These are phyloP conservation scores for Austrolebias charrua DNA, from an alignment of 2,797 vertebrate species.

Conservation along the genomic window DNA sequence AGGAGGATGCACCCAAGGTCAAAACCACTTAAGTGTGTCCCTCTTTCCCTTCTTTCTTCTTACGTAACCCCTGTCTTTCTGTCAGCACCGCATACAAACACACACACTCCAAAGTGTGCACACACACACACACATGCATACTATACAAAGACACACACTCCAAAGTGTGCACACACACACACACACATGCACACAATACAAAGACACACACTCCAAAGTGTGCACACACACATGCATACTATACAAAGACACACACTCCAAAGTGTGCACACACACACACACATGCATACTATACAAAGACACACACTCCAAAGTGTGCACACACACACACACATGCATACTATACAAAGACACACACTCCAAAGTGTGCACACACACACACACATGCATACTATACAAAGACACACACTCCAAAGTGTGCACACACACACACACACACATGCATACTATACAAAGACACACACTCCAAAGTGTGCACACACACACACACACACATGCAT, in stretches of 20 bases:
- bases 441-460: slow-evolving; percentile 78
- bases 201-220: slow-evolving; percentile 58
- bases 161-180: slow-evolving; percentile 3
- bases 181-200: too few species aligned
- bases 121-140: too few species aligned
- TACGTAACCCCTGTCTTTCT: slow-evolving; percentile 70
- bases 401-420: slow-evolving; percentile 46
- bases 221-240: neutral
- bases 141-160: slow-evolving; percentile 72
- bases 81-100: slow-evolving; percentile 77
- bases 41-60: slow-evolving; percentile 74
- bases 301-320: slow-evolving; percentile 42
- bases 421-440: too few species aligned
- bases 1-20: slow-evolving; percentile 73
- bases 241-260: slow-evolving; percentile 71
- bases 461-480: slow-evolving; percentile 27
- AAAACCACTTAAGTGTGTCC: slow-evolving; percentile 80
- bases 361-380: slow-evolving; percentile 3
- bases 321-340: too few species aligned
- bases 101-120: slow-evolving; percentile 42
- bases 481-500: too few species aligned
- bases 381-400: too few species aligned
- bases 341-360: slow-evolving; percentile 74
- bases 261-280: slow-evolving; percentile 4
- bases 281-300: too few species aligned